Evolutionary conservation across 2,888 invertebrate genomes (phyloP), one percentile per base, ranked within the genome.

Genomic region (Lysandra bellargus): DNA sequence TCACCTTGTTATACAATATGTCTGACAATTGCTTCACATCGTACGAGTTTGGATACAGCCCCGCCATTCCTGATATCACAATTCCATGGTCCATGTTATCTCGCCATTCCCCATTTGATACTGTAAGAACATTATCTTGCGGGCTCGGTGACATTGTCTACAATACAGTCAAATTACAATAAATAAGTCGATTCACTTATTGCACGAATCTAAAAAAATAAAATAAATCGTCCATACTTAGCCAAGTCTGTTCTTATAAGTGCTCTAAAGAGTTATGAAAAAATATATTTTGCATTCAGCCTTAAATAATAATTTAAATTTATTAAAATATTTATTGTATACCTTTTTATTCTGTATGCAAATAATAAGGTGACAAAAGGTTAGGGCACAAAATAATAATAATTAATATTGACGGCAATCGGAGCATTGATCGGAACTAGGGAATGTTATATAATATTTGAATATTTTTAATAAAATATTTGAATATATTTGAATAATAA

Each of bases 1-100:
- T 9, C 79, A 92, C 92, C 90, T 93, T 93, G 83, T 95, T 95
- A 69, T 95, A 95, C 6, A 97, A 91, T 86, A 96, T 94, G 79
- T 96, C 90, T 78, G 87, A 87, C 80, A 96, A 96, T 85, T 96
- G 96, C 60, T 91, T 88, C 78, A 96, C 90, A 86, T 95, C 96
- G 79, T 95, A 92, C 0, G 95, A 96, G 83, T 96, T 95, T 4
- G 97, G 96, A 85, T 96, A 95, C 81, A 96, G 89, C n/a, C 95
- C 95, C 2, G 95, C 85, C 85, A 95, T 93, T 74, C 95, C 95
- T 33, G 92, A 88, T 78, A 95, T 95, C 33, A 95, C 95, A 80
- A 95, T 88, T 6, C 79, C 78, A 1, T 83, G 82, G 1, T 79
- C 83, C 69, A 69, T 33, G 33, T 37, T 69, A 30, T 14, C 33